Conservation (phyloP, 2,797 vertebrate genomes). For the Sphenopsis melanotis region DNA sequence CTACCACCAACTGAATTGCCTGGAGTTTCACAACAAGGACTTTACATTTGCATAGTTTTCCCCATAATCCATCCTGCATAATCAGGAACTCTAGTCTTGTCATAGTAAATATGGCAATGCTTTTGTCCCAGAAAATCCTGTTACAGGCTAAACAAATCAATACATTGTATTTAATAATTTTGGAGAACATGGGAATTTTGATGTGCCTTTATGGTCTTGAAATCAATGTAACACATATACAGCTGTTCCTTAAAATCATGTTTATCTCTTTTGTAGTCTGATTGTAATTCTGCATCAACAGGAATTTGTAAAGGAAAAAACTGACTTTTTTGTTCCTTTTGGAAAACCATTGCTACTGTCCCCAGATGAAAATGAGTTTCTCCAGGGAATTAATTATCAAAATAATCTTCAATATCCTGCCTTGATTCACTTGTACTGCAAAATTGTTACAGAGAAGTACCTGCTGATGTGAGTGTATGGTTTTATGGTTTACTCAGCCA, state of each 20-base stretch:
- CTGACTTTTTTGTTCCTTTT: not conserved
- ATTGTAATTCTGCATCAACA: not conserved
- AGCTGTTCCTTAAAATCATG: not conserved
- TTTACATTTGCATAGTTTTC: not conserved
- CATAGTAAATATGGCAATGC: not conserved
- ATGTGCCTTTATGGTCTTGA: not conserved
- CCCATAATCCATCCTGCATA: not conserved
- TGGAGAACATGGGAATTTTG: not conserved
- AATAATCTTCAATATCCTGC: not conserved
- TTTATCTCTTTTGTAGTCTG: not conserved
- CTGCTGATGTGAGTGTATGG: not conserved
- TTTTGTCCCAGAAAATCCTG: not conserved
- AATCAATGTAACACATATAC: not conserved
- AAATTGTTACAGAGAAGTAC: not conserved
- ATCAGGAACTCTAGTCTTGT: not conserved
- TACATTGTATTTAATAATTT: not conserved
- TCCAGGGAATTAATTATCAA: constrained; percentile 37
- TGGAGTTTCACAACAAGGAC: constrained; percentile 31
- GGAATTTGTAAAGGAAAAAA: constrained; percentile 14
- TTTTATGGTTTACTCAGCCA: not conserved
- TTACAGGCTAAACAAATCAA: not conserved
- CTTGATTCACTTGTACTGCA: not conserved
- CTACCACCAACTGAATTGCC: not conserved
- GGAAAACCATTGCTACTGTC: not conserved
- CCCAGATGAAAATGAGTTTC: not conserved